Evolutionary conservation across 2,113 vertebrate genomes (phyloP).

Genomic region (Chamaetylas fuelleborni): DNA sequence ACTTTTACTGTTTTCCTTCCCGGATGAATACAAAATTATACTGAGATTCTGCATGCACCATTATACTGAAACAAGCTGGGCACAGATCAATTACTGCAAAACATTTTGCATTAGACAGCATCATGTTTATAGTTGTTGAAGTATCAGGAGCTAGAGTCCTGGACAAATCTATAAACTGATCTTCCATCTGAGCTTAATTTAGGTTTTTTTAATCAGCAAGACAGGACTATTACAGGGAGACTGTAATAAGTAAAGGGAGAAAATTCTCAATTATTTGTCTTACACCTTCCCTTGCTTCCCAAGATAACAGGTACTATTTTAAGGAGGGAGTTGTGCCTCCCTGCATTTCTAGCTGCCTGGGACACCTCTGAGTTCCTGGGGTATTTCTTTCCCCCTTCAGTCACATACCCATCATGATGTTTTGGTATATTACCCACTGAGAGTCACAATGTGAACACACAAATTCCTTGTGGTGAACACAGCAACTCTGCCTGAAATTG

Average conservation of each 20-base stretch:
- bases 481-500: fast-evolving
- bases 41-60: neutral
- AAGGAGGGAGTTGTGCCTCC: neutral
- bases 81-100: neutral
- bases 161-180: neutral
- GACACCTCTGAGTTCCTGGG: neutral
- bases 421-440: neutral
- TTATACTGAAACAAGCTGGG: neutral
- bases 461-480: neutral
- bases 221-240: neutral
- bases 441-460: neutral
- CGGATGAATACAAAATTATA: neutral
- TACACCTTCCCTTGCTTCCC: neutral
- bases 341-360: neutral
- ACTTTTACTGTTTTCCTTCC: neutral
- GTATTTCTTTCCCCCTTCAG: neutral
- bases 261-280: neutral
- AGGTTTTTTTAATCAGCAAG: neutral
- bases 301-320: neutral
- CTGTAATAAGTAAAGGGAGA: neutral
- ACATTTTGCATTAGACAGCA: neutral
- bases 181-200: neutral
- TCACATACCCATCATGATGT: neutral
- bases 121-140: neutral
- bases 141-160: neutral